Conservation (phyloP, 2,888 invertebrate species). For the Nephrocerus scutellatus region DNA sequence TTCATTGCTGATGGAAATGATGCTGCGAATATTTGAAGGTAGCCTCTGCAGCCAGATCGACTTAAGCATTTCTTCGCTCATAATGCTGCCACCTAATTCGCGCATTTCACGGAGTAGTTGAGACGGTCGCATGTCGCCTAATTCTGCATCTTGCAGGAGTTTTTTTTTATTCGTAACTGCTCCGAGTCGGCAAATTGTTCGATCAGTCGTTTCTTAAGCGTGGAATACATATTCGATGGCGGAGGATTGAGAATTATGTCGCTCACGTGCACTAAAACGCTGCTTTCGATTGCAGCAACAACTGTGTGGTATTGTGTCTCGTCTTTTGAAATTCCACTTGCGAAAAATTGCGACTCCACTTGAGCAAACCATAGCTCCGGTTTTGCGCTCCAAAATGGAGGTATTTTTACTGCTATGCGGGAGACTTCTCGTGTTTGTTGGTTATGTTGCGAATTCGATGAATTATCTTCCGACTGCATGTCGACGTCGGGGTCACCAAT, state of each 20-base stretch:
- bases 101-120: conserved; percentile 27
- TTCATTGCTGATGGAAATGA: conserved; percentile 22
- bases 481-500: too few species aligned
- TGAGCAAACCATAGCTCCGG: conserved; percentile 27
- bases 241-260: conserved; percentile 25
- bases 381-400: conserved; percentile 13
- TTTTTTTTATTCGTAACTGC: conserved; percentile 21
- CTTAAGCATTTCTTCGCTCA: conserved; percentile 23
- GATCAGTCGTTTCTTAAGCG: conserved; percentile 23
- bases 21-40: conserved; percentile 19
- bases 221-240: conserved; percentile 15
- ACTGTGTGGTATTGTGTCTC: conserved; percentile 25
- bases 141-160: conserved; percentile 21
- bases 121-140: conserved; percentile 28
- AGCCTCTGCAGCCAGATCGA: conserved; percentile 26
- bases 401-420: conserved; percentile 8
- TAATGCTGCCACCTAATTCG: conserved; percentile 20
- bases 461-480: too few species aligned
- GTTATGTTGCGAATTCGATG: too few species aligned
- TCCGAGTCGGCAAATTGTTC: conserved; percentile 25
- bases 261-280: conserved; percentile 24
- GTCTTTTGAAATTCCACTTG: conserved; percentile 22
- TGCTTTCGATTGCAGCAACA: conserved; percentile 26
- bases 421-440: too few species aligned
- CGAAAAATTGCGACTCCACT: conserved; percentile 24